Base-by-base conservation (phyloP, 2,888 invertebrate species). In the Sesia apiformis region DNA sequence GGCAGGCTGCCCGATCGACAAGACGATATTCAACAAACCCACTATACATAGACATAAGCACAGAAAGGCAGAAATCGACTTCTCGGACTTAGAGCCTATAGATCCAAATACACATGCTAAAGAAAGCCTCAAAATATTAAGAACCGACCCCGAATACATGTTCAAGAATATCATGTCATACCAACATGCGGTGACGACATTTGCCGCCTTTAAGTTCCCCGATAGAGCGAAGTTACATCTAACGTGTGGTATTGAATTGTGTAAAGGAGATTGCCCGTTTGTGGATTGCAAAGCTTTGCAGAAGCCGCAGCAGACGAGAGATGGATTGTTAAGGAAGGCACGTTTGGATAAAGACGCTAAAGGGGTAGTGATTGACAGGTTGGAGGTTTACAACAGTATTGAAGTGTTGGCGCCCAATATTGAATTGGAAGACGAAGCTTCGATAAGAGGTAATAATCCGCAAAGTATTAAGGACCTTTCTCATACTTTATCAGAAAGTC, bases 141-240 rank as follows among this genome's bases (percentile, higher is more conserved):
- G 69, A 60, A 65, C 68, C 3, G 84, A 87, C 55, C 82, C 86
- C 0, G 87, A 87, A 3, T 70, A 76, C 52, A 76, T 81, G 64
- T 78, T 85, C 39, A 87, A 82, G 62, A 84, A 86, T 63, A 84
- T 90, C 40, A 90, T 90, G 90, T 85, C 84, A 0, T 90, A 88
- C 57, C 87, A 90, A 62, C 87, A 90, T 59, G 90, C 90, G 3
- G 70, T 88, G 1, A 89, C 94, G 0, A 93, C 92, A 23, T 96
- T 96, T 81, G 92, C 94, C 1, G 96, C 95, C 4, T 96, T 96
- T 69, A 95, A 95, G 70, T 96, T 96, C 78, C 95, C 95, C 3
- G 95, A 95, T 69, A 89, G 94, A 60, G 94, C 94, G 58, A 92
- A 94, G 58, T 80, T 96, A 49, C 95, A 95, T 76, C 83, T 95